Evolutionary conservation across 2,113 vertebrate species (phyloP).

Genomic region (Dasyprocta punctata): DNA sequence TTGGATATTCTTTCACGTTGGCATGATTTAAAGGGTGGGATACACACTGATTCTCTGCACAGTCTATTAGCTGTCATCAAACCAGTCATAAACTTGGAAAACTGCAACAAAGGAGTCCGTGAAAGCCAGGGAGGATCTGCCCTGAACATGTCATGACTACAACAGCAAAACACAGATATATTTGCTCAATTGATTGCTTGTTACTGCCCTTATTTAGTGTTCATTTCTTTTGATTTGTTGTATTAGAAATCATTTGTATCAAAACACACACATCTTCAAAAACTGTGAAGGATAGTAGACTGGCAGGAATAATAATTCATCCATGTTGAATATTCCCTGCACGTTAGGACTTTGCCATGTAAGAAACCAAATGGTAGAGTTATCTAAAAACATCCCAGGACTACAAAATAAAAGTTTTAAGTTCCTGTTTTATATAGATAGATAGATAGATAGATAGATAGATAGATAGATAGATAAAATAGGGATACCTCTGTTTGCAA

Average conservation of each 20-base stretch:
- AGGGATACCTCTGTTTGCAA: neutral
- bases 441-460: neutral
- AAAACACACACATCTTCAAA: neutral
- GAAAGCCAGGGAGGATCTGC: neutral
- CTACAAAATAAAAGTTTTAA: constrained; percentile 7
- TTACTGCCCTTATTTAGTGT: neutral
- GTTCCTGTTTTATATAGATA: neutral
- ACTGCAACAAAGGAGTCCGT: neutral
- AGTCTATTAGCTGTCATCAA: neutral
- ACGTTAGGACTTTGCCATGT: neutral
- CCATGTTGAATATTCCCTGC: neutral
- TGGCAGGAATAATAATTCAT: neutral
- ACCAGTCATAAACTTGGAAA: neutral
- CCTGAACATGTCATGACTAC: neutral
- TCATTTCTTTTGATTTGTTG: neutral
- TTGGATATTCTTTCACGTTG: neutral
- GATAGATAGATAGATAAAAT: too few relatives aligned
- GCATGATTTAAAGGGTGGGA: neutral
- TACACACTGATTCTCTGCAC: neutral
- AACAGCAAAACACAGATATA: neutral
- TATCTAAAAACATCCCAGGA: neutral
- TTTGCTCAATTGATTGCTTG: neutral
- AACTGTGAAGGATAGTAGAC: neutral
- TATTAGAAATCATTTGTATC: neutral
- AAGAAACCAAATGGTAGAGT: constrained; percentile 28